phyloP scores from a whole-genome alignment of 2,888 invertebrate species.

The Nemoura dubitans region DNA sequence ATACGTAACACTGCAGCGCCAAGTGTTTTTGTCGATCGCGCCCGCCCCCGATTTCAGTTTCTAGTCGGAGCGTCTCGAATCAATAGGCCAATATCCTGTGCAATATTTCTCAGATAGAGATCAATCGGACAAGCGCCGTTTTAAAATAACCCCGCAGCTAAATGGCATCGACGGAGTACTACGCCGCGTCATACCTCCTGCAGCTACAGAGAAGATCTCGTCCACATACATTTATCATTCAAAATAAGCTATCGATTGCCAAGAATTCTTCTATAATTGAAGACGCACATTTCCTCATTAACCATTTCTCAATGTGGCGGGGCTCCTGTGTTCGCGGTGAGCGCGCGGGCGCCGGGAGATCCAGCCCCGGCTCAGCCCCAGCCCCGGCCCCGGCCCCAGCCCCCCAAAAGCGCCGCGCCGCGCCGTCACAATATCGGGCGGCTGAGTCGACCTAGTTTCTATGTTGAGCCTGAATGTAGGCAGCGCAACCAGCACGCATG shows the following conservation, averaged over 20 bases:
- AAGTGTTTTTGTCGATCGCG: background rate
- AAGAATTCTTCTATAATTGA: slow-evolving; percentile 5
- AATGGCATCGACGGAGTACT: background rate
- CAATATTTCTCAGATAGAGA: background rate
- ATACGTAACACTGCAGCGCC: background rate
- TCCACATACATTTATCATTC: background rate
- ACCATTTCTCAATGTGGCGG: background rate
- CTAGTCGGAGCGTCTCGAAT: background rate
- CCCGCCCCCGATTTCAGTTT: background rate
- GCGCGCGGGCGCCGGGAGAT: background rate
- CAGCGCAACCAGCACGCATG: slow-evolving; percentile 22
- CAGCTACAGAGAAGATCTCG: background rate
- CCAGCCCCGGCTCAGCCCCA: background rate
- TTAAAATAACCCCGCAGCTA: background rate
- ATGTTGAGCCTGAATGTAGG: slow-evolving; percentile 29
- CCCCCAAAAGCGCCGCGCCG: background rate
- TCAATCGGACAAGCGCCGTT: background rate
- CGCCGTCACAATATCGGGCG: slow-evolving; percentile 26
- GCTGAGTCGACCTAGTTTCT: slow-evolving; percentile 25
- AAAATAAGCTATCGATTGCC: background rate
- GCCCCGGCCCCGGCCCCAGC: background rate
- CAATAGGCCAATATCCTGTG: background rate
- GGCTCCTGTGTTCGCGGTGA: background rate
- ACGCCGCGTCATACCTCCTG: background rate
- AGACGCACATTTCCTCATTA: slow-evolving; percentile 1